These are phyloP conservation scores for Piprites chloris DNA, from an alignment of 2,113 vertebrate species.

Conservation along the genomic window DNA sequence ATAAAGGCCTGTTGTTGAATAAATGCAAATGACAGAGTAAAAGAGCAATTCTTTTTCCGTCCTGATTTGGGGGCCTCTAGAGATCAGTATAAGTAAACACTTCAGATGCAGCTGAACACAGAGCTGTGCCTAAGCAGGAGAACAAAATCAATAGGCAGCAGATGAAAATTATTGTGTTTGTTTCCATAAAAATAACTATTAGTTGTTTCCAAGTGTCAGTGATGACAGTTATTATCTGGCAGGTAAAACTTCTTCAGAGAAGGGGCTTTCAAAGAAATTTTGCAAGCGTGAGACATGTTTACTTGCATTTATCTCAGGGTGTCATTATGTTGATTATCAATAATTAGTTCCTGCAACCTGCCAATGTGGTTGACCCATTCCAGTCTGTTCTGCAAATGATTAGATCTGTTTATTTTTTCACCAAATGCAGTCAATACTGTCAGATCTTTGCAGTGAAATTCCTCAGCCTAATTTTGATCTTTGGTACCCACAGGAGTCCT, in stretches of 20 bases:
- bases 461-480: not conserved
- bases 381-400: not conserved
- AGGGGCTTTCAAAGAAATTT: not conserved
- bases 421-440: not conserved
- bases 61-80: not conserved
- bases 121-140: not conserved
- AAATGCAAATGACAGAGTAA: not conserved
- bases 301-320: not conserved
- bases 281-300: not conserved
- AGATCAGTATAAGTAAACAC: not conserved
- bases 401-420: not conserved
- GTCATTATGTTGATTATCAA: not conserved
- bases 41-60: not conserved
- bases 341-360: not conserved
- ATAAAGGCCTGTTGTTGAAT: not conserved
- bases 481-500: not conserved
- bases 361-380: not conserved
- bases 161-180: not conserved
- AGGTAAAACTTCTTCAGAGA: not conserved
- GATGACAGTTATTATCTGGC: not conserved
- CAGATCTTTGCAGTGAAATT: not conserved
- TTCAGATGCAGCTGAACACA: not conserved
- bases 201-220: not conserved
- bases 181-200: not conserved
- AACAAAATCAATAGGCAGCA: not conserved